Conservation (phyloP, 2,113 vertebrate genomes). For the Piliocolobus tephrosceles region DNA sequence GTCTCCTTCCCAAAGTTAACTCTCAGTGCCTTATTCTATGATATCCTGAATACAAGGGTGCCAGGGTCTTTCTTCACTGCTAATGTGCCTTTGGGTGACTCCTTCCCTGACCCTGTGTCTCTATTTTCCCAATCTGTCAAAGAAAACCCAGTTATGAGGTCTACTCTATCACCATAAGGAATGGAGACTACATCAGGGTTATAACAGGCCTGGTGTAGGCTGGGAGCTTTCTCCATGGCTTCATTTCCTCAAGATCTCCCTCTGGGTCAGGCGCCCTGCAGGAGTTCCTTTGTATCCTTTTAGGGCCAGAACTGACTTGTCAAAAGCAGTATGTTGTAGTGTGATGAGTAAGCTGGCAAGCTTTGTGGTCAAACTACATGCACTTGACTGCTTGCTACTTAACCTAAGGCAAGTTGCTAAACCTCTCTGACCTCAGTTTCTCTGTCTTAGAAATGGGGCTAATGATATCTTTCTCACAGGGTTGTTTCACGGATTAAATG, state of each 20-base stretch:
- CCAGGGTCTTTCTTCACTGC: not conserved
- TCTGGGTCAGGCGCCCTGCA: not conserved
- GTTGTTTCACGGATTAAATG: not conserved
- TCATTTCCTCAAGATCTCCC: not conserved
- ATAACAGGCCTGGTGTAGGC: not conserved
- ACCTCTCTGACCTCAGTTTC: not conserved
- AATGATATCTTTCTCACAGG: slow-evolving; percentile 7
- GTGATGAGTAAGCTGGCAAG: not conserved
- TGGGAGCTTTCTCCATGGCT: not conserved
- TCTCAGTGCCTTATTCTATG: not conserved
- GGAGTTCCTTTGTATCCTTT: not conserved
- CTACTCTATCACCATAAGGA: not conserved
- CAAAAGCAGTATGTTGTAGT: not conserved
- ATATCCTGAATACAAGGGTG: not conserved
- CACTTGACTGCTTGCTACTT: slow-evolving; percentile 27
- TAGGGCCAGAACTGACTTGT: not conserved
- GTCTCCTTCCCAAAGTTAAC: not conserved
- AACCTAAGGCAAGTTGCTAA: not conserved
- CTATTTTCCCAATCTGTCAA: not conserved
- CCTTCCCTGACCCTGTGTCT: not conserved
- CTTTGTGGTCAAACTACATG: not conserved
- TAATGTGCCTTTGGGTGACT: not conserved
- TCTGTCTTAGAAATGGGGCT: slow-evolving; percentile 27
- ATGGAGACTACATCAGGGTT: not conserved
- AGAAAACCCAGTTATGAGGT: not conserved